Base-by-base conservation (phyloP, 2,113 vertebrate genomes). In the Podilymbus podiceps region DNA sequence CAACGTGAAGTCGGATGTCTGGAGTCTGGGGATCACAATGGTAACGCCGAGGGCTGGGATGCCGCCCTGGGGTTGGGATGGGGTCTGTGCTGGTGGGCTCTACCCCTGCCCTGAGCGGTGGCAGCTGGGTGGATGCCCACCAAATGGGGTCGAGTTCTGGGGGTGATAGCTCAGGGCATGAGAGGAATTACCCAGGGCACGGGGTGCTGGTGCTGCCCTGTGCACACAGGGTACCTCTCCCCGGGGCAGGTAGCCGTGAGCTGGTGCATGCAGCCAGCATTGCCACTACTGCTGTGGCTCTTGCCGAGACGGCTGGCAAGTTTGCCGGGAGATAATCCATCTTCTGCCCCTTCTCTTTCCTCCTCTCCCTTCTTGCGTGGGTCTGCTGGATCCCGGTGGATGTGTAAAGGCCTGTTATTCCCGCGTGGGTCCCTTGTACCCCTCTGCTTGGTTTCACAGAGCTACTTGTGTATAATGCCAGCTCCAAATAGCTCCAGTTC, bases 11-110 rank as follows among this genome's bases (percentile, higher is more conserved):
- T 98, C 98, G 0, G 98, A 98, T 1, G 98, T 98, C 80, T 98
- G 98, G 98, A 98, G 98, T 58, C 97, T 98, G 2, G 98, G 98
- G 50, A 98, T 98, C 96, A 98, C 98, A 7, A 98, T 98, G 98
- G 98, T 98, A 98, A 96, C 1, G 4, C n/a, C 2, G 2, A 46
- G 47, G 50, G 75, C 67, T 63, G 53, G 55, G 69, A 22, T 49
- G 68, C 56, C 46, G 71, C 67, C 21, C 16, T 5, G 47, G 76
- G 73, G 6, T 1, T 86, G 91, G 86, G 89, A 0, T 55, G 52
- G 89, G 58, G 6, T 46, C 79, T 90, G 58, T 23, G 17, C 28
- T 74, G 81, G 31, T 6, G 7, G 74, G 56, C 52, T 88, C 33
- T 21, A 1, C 5, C 31, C 35, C 50, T 64, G 30, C 68, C 5